A percentile compares a stretch with the other conserved stretches of the same genome.
Conservation (phyloP, 2,113 vertebrate genomes). For the Cardinalis cardinalis region DNA sequence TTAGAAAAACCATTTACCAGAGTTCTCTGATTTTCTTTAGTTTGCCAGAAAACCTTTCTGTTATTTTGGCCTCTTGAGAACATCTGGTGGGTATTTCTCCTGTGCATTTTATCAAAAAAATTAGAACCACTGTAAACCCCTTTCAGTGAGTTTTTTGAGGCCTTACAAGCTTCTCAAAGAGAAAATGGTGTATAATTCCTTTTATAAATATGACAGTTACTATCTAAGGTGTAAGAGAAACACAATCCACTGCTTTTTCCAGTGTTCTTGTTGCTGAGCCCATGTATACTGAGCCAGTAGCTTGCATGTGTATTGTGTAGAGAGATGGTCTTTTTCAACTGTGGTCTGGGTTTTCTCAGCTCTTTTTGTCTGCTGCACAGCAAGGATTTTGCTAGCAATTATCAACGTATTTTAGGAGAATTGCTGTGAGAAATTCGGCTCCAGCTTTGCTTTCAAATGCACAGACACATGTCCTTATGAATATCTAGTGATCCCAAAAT, state of each 20-base stretch:
- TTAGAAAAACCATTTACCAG: neutral
- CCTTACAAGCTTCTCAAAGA: neutral
- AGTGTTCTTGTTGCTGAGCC: neutral
- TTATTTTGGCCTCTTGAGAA: neutral
- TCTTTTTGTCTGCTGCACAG: neutral
- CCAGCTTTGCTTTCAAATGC: neutral
- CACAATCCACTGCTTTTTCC: neutral
- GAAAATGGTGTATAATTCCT: neutral
- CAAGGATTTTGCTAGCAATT: neutral
- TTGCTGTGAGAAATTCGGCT: neutral
- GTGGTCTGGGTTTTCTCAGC: neutral
- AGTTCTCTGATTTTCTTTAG: neutral
- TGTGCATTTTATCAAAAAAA: accelerated
- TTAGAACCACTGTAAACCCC: neutral
- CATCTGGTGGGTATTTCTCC: neutral
- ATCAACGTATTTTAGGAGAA: neutral
- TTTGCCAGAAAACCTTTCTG: neutral
- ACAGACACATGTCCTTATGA: neutral
- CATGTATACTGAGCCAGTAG: neutral
- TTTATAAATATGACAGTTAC: neutral
- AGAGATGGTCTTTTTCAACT: neutral
- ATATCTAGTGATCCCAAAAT: neutral
- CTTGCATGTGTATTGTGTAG: neutral
- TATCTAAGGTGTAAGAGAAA: neutral
- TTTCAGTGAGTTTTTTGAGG: neutral